phyloP scores from a whole-genome alignment of 2,797 vertebrate species.

The Salmo trutta region DNA sequence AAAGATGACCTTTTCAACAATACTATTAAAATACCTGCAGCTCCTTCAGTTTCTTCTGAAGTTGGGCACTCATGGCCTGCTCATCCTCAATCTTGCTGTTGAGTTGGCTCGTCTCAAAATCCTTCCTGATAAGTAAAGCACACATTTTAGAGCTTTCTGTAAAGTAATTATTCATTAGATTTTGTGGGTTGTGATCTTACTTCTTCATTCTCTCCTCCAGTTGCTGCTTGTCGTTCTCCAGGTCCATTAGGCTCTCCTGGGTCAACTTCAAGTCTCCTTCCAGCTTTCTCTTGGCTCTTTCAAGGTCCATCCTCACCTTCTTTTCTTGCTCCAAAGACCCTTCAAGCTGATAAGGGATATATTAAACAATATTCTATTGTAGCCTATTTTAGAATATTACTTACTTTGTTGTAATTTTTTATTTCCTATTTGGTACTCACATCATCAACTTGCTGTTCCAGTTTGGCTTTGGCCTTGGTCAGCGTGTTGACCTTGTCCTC shows the following conservation, averaged over 20 bases:
- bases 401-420: background rate
- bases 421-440: conserved; percentile 50
- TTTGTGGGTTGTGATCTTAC: conserved; percentile 57
- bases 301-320: conserved; percentile 83
- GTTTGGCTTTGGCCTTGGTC: conserved; percentile 74
- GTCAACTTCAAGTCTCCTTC: conserved; percentile 86
- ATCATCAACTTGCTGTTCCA: conserved; percentile 76
- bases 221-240: conserved; percentile 86
- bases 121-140: conserved; percentile 74
- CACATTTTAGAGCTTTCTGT: background rate
- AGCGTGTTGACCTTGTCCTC: conserved; percentile 75
- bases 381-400: background rate
- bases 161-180: background rate
- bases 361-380: too few species aligned
- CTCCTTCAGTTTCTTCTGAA: conserved; percentile 92
- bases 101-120: conserved; percentile 85
- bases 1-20: background rate
- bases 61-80: conserved; percentile 79
- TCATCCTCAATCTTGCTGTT: conserved; percentile 87
- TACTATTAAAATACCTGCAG: conserved; percentile 74
- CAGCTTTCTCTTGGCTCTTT: conserved; percentile 85
- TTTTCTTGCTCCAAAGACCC: conserved; percentile 87
- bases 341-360: conserved; percentile 74
- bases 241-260: conserved; percentile 81
- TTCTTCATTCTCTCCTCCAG: conserved; percentile 86